Percentiles rank a stretch among this genome's conserved stretches.
phyloP scores from a whole-genome alignment of 1,140 invertebrate species.

The Neotoxoptera formosana region DNA sequence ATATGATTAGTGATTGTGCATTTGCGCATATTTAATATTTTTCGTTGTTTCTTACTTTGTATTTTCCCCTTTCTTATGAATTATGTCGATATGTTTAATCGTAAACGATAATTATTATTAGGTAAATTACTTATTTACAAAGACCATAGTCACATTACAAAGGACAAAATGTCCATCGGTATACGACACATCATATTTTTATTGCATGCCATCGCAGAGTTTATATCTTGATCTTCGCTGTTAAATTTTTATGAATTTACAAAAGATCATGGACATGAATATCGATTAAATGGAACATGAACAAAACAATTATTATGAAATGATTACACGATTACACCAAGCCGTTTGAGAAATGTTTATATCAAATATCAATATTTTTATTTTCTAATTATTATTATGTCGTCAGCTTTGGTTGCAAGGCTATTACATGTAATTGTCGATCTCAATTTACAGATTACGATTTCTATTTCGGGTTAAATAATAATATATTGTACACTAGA shows the following conservation, averaged over 20 bases:
- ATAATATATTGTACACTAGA: not conserved
- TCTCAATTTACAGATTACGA: not conserved
- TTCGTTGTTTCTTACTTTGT: not conserved
- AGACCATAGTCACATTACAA: not conserved
- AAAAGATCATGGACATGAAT: not conserved
- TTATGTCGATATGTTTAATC: not conserved
- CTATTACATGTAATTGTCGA: not conserved
- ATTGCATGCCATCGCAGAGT: not conserved
- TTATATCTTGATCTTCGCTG: not conserved
- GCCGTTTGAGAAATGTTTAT: not conserved
- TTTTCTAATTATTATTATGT: constrained; percentile 10
- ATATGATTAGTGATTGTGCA: not conserved
- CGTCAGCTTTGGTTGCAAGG: not conserved
- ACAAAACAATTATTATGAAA: not conserved
- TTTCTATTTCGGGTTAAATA: not conserved
- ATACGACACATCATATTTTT: not conserved
- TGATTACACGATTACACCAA: not conserved
- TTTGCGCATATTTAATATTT: not conserved
- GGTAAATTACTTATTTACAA: not conserved
- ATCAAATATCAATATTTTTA: not conserved
- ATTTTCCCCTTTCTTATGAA: not conserved
- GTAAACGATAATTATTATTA: not conserved
- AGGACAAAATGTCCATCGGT: not conserved
- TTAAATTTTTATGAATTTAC: not conserved
- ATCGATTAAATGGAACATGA: not conserved